phyloP scores from a whole-genome alignment of 2,797 vertebrate genomes.

The Enteromius anoplus region DNA sequence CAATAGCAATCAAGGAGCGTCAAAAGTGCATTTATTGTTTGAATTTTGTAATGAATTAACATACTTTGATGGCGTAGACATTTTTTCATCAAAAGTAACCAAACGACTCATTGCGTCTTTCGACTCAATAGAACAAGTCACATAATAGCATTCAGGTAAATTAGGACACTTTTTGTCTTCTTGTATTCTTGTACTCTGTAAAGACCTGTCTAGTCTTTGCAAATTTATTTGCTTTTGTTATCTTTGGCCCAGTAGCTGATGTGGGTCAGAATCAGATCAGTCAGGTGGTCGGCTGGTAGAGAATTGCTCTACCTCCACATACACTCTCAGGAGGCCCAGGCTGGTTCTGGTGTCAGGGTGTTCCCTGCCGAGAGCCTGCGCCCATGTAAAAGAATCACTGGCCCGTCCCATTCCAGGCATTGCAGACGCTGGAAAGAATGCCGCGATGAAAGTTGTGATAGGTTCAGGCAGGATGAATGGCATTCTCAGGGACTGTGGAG shows the following conservation, averaged over 20 bases:
- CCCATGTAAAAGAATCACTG: slow-evolving; percentile 57
- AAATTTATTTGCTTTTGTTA: not conserved
- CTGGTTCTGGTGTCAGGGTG: slow-evolving; percentile 51
- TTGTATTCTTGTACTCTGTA: not conserved
- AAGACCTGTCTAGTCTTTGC: not conserved
- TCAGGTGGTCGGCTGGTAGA: slow-evolving; percentile 17
- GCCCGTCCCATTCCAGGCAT: slow-evolving; percentile 53
- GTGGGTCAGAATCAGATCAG: not conserved
- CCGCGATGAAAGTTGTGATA: slow-evolving; percentile 61
- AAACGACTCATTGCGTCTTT: no score
- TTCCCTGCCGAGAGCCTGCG: slow-evolving; percentile 47
- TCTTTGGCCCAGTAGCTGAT: slow-evolving; percentile 1
- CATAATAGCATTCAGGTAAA: not conserved
- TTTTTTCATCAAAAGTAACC: no score
- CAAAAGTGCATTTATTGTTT: not conserved
- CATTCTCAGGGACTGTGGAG: slow-evolving; percentile 39
- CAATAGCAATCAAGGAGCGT: not conserved
- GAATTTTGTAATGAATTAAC: no score
- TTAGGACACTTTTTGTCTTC: not conserved
- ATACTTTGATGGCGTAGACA: no score
- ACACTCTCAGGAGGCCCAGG: not conserved
- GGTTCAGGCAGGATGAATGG: slow-evolving; percentile 57
- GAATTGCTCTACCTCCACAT: slow-evolving; percentile 21
- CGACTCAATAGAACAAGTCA: not conserved
- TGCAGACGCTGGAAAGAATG: slow-evolving; percentile 62